Base-by-base conservation (phyloP, 2,797 vertebrate genomes). In the Limnodromus scolopaceus region DNA sequence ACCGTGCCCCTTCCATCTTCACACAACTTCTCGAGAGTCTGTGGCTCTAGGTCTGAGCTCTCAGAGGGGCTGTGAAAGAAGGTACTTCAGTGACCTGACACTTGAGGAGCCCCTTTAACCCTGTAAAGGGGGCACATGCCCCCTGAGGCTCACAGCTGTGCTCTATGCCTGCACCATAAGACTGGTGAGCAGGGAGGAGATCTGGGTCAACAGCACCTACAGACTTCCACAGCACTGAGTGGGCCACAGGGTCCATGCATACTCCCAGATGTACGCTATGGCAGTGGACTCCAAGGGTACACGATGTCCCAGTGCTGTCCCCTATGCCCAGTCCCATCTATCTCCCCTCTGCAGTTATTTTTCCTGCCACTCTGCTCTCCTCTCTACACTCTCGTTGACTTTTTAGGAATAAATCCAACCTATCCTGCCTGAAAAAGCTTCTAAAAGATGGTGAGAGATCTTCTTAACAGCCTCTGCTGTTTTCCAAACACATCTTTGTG, bases 221-320 rank as follows among this genome's bases (percentile, higher is more conserved):
- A 65, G 28, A 18, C 9, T 18, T 34, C 20, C 17, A 16, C 69
- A 87, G 48, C 25, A 34, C 53, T 15, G 18, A 49, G 49, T 41
- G 60, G 81, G 49, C 30, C 3, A 1, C 55, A 55, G 39, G 51
- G 70, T 22, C 49, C 28, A 11, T 18, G 45, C 20, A 3, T 11
- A 3, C 22, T 60, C 23, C 30, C 30, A 38, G 49, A 32, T 28
- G 39, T 30, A n/a, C 0, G 3, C 25, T 11, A 38, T 3, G 5
- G n/a, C 27, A 41, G 22, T 18, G 13, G 13, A 39, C 54, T 69
- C 43, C 60, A 53, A 60, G 60, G 34, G 6, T 25, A 28, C 16
- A 30, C 13, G 17, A 14, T 8, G 12, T 68, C 24, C 41, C n/a
- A 41, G 16, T 38, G 60, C n/a, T 41, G 19, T 20, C 17, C 60